phyloP scores from a whole-genome alignment of 2,113 vertebrate species.

The Chrysochloris asiatica region DNA sequence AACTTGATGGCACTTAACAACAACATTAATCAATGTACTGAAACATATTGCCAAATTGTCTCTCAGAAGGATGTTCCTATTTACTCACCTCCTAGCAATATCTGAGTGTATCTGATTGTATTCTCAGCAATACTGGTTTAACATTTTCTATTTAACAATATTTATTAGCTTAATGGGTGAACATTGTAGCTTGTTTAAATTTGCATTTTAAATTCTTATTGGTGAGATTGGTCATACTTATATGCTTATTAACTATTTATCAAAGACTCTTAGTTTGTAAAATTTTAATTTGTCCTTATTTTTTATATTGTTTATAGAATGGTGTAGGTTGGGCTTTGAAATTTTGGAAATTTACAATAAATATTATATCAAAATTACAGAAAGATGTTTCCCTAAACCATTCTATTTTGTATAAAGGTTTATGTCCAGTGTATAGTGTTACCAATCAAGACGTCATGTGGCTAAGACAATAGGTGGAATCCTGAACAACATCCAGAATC shows the following conservation, averaged over 20 bases:
- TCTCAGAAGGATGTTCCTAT: accelerated
- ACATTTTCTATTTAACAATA: not conserved
- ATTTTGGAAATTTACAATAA: constrained; percentile 26
- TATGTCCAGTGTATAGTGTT: not conserved
- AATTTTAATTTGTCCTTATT: not conserved
- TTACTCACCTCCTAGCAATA: not conserved
- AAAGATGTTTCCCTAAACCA: not conserved
- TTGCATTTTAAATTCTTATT: not conserved
- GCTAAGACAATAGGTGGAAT: too few relatives aligned
- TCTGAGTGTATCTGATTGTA: not conserved
- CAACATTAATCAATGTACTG: not conserved
- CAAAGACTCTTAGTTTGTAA: constrained; percentile 11
- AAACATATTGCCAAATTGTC: accelerated
- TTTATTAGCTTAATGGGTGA: not conserved
- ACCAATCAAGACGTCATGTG: not conserved
- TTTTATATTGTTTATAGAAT: not conserved
- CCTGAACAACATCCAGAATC: too few relatives aligned
- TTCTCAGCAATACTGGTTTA: not conserved
- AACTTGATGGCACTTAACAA: too few relatives aligned
- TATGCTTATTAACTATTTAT: not conserved
- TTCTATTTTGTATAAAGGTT: not conserved
- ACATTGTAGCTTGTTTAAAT: not conserved
- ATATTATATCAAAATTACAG: not conserved
- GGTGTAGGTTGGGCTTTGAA: constrained; percentile 10
- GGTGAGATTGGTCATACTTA: not conserved